phyloP scores from a whole-genome alignment of 2,888 invertebrate species.

The Sarcophaga subvicina region DNA sequence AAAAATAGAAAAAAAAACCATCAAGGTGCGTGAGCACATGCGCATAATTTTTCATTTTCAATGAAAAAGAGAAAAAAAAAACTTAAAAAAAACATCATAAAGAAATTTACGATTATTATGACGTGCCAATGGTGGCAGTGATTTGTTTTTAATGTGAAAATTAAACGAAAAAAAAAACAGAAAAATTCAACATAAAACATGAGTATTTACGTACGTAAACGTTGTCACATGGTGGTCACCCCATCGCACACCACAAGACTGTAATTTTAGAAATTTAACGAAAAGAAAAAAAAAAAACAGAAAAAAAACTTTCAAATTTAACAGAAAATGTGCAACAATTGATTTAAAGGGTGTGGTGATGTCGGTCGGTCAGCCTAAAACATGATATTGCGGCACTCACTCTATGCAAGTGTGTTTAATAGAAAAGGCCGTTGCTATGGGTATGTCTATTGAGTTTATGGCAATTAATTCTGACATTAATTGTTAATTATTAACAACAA shows the following conservation, averaged over 20 bases:
- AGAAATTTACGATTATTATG: constrained; percentile 62
- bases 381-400: background rate
- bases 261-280: background rate
- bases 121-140: constrained; percentile 50
- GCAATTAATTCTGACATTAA: constrained; percentile 46
- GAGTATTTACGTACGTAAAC: background rate
- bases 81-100: background rate
- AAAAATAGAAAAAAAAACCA: background rate
- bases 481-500: background rate
- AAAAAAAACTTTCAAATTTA: constrained; percentile 27
- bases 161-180: background rate
- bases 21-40: constrained; percentile 46
- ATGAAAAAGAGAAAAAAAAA: background rate
- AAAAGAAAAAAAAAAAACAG: background rate
- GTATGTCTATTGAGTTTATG: constrained; percentile 6
- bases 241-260: background rate
- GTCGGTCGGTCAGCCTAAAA: background rate
- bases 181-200: background rate
- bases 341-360: constrained; percentile 39
- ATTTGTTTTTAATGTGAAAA: constrained; percentile 11
- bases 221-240: background rate
- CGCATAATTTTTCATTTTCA: constrained; percentile 49
- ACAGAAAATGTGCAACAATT: constrained; percentile 1
- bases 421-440: background rate
- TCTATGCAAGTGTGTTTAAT: background rate